These are phyloP conservation scores for Ailuropoda melanoleuca DNA, from an alignment of 2,113 vertebrate species.

Conservation along the genomic window DNA sequence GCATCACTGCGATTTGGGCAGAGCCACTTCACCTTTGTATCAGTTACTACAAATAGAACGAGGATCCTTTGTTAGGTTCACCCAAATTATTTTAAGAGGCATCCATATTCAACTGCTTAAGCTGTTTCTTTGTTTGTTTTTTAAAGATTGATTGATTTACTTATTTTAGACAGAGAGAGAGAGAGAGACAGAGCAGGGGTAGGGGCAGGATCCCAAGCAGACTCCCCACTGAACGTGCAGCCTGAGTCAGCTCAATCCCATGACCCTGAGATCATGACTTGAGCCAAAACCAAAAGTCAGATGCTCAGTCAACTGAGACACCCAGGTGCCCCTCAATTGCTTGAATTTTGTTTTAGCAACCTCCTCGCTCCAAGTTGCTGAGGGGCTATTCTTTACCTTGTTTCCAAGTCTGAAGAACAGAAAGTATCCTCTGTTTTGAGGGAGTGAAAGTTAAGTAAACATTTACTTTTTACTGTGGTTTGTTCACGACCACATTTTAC, in stretches of 20 bases:
- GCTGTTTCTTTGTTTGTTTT: conserved; percentile 75
- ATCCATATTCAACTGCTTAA: conserved; percentile 65
- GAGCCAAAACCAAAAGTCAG: not conserved
- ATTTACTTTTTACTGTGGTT: conserved; percentile 77
- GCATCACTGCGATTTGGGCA: conserved; percentile 50
- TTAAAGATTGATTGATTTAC: not conserved
- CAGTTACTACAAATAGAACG: conserved; percentile 34
- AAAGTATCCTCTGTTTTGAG: conserved; percentile 77
- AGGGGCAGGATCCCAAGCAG: not conserved
- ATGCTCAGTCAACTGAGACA: not conserved
- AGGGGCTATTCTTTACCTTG: conserved; percentile 68
- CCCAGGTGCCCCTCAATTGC: not conserved
- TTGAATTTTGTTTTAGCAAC: conserved; percentile 68
- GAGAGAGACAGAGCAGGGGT: not conserved
- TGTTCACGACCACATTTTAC: conserved; percentile 78
- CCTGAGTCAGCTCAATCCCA: too few species aligned
- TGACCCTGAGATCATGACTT: not conserved
- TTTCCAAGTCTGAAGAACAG: conserved; percentile 63
- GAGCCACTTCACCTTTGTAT: conserved; percentile 48
- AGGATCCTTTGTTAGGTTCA: conserved; percentile 54
- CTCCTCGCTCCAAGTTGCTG: conserved; percentile 48
- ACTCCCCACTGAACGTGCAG: not conserved
- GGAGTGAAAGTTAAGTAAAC: conserved; percentile 68
- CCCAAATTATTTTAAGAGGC: conserved; percentile 51
- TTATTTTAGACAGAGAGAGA: not conserved